Evolutionary conservation across 1,140 invertebrate genomes (phyloP).

Genomic region (Diachasmimorpha longicaudata): DNA sequence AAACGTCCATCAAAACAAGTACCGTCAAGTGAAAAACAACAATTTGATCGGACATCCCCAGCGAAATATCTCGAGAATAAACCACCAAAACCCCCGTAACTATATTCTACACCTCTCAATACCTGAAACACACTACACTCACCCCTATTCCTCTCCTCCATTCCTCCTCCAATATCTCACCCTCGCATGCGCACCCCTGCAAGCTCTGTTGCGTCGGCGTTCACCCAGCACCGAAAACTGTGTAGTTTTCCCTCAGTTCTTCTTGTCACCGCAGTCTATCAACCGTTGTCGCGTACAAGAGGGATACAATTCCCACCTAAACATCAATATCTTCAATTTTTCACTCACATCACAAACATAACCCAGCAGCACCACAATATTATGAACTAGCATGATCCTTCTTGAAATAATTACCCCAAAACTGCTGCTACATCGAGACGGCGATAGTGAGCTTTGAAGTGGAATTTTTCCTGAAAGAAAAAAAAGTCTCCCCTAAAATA

Average conservation of each 20-base stretch:
- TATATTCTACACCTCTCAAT: slow-evolving; percentile 1
- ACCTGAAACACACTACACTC: not conserved
- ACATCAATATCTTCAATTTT: not conserved
- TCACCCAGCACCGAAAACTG: not conserved
- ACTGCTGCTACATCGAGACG: not conserved
- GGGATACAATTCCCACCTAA: not conserved
- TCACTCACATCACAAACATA: not conserved
- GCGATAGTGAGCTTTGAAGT: not conserved
- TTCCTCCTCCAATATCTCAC: not conserved
- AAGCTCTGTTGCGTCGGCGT: slow-evolving; percentile 6
- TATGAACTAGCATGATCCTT: not conserved
- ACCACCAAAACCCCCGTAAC: not conserved
- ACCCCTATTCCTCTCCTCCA: not conserved
- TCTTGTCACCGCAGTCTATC: not conserved
- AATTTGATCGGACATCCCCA: not conserved
- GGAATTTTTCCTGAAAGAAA: too few species aligned
- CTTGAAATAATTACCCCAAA: not conserved
- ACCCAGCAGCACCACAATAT: not conserved
- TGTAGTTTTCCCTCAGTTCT: not conserved
- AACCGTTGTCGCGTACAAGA: not conserved
- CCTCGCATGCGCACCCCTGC: not conserved
- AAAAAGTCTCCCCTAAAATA: not conserved
- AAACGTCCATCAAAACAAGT: not conserved
- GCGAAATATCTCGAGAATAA: not conserved
- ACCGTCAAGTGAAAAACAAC: not conserved